phyloP scores from a whole-genome alignment of 2,888 invertebrate species.

The Furcula furcula region DNA sequence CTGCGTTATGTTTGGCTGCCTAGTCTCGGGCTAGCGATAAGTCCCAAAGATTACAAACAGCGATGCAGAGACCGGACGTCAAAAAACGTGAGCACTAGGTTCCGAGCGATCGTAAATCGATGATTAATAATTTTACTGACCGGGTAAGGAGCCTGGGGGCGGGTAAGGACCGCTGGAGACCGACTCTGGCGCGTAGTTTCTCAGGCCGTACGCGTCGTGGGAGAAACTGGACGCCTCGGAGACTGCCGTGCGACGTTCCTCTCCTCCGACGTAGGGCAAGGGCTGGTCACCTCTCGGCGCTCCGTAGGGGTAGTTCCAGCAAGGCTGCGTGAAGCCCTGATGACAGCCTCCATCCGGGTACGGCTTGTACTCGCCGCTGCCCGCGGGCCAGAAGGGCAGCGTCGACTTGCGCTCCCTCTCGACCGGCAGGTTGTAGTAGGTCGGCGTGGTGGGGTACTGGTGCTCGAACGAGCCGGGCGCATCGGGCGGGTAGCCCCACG shows the following conservation, averaged over 20 bases:
- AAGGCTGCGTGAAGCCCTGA: slow-evolving; percentile 86
- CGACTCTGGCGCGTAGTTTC: slow-evolving; percentile 88
- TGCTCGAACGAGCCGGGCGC: slow-evolving; percentile 85
- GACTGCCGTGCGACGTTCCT: slow-evolving; percentile 85
- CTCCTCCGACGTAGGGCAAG: slow-evolving; percentile 86
- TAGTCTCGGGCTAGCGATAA: slow-evolving; percentile 58
- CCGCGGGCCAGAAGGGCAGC: slow-evolving; percentile 86
- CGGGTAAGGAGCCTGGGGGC: slow-evolving; percentile 86
- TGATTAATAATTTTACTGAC: slow-evolving; percentile 60
- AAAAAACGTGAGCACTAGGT: slow-evolving; percentile 57
- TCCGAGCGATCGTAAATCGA: slow-evolving; percentile 33
- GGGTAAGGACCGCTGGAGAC: slow-evolving; percentile 89
- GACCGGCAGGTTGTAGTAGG: slow-evolving; percentile 88
- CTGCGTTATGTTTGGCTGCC: slow-evolving; percentile 52
- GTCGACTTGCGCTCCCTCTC: slow-evolving; percentile 84
- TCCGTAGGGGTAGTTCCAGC: slow-evolving; percentile 87
- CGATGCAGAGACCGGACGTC: slow-evolving; percentile 45
- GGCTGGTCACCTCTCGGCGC: slow-evolving; percentile 85
- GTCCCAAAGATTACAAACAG: slow-evolving; percentile 72
- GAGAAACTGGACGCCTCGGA: slow-evolving; percentile 85
- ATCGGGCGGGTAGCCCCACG: slow-evolving; percentile 89
- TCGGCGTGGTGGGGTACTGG: slow-evolving; percentile 85
- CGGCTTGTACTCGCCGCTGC: slow-evolving; percentile 84
- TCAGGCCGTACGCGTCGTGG: slow-evolving; percentile 88
- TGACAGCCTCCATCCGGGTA: slow-evolving; percentile 84